Percentiles rank a stretch among this genome's conserved stretches.
phyloP scores from a whole-genome alignment of 2,888 invertebrate genomes.

The Scelioninae gen. 1 region DNA sequence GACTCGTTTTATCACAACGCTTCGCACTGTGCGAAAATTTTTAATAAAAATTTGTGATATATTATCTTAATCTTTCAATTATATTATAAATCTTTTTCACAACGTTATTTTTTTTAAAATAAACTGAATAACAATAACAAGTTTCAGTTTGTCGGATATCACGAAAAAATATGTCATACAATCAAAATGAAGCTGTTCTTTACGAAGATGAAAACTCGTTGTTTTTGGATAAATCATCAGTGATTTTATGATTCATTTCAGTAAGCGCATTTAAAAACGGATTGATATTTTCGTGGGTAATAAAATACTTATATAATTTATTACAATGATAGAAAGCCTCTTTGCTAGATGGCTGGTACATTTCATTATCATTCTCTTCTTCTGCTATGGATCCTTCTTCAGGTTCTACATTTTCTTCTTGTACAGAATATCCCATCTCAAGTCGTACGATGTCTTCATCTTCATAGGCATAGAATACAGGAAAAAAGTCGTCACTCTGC shows the following conservation, averaged over 20 bases:
- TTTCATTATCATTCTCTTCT: not conserved
- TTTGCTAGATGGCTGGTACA: not conserved
- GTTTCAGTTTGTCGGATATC: not conserved
- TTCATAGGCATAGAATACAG: not conserved
- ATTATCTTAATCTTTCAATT: not conserved
- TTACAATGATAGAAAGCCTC: not conserved
- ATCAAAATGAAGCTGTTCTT: not conserved
- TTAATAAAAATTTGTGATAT: not conserved
- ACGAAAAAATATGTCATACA: not conserved
- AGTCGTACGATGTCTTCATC: conserved; percentile 12
- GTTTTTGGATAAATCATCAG: not conserved
- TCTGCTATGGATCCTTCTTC: not conserved
- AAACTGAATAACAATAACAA: not conserved
- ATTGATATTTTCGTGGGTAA: not conserved
- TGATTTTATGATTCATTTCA: not conserved
- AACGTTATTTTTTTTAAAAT: not conserved
- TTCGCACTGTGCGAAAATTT: not conserved
- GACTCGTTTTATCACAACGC: not conserved
- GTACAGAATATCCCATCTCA: conserved; percentile 2
- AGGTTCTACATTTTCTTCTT: not conserved
- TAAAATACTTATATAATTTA: not conserved
- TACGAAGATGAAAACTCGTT: conserved; percentile 1
- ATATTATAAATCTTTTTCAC: not conserved
- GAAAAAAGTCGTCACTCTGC: conserved; percentile 4
- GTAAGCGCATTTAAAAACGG: not conserved